Percentiles rank a stretch among this genome's conserved stretches.
Evolutionary conservation across 2,888 invertebrate genomes (phyloP).

Genomic region (Rotaria macrura): DNA sequence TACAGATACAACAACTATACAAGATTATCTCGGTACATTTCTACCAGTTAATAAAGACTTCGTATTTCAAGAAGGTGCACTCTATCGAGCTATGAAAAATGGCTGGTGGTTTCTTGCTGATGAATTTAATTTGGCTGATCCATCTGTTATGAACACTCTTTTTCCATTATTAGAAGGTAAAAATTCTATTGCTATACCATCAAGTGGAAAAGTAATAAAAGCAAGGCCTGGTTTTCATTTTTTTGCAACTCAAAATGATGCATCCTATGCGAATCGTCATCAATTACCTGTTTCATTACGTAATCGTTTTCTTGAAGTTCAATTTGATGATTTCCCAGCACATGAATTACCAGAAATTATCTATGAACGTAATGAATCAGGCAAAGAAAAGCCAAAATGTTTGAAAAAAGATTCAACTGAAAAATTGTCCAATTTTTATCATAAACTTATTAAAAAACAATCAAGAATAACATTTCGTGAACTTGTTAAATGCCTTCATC

Average conservation of each 20-base stretch:
- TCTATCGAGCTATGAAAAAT: not conserved
- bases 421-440: not conserved
- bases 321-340: not conserved
- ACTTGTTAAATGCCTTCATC: not conserved
- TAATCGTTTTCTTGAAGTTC: constrained; percentile 5
- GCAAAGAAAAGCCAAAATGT: not conserved
- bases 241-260: not conserved
- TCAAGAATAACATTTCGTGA: not conserved
- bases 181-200: not conserved
- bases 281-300: not conserved
- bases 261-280: not conserved
- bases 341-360: not conserved
- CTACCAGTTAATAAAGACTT: not conserved
- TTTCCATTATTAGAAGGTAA: not conserved
- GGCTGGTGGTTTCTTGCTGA: not conserved
- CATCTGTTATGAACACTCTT: not conserved
- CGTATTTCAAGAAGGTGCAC: not conserved
- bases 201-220: not conserved
- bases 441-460: not conserved
- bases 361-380: not conserved
- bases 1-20: not conserved
- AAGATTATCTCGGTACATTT: not conserved
- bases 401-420: not conserved
- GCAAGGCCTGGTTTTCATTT: not conserved
- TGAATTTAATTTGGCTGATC: not conserved